A percentile compares a stretch with the other conserved stretches of the same genome.
phyloP scores from a whole-genome alignment of 2,797 vertebrate species.

The Dendrocincla tyrannina region DNA sequence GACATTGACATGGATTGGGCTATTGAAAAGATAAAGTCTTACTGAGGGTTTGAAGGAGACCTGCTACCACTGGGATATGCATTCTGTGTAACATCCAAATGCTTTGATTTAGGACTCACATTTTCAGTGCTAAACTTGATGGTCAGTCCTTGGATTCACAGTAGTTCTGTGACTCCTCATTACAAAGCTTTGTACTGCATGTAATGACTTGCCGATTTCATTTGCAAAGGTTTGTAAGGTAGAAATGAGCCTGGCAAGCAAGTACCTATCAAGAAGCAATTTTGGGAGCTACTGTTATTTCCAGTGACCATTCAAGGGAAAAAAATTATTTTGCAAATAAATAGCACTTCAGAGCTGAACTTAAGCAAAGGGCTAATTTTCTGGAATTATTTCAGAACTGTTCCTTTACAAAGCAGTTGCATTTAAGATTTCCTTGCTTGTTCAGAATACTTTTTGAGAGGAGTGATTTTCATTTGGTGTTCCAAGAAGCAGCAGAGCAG shows the following conservation, averaged over 20 bases:
- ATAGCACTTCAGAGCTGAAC: not conserved
- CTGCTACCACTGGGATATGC: slow-evolving; percentile 85
- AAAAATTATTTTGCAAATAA: not conserved
- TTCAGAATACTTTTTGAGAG: not conserved
- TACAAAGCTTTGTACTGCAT: not conserved
- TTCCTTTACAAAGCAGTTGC: not conserved
- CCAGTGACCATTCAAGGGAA: not conserved
- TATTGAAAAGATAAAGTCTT: slow-evolving; percentile 75
- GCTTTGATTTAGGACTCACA: not conserved
- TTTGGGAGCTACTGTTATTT: not conserved
- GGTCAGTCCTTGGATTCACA: not conserved
- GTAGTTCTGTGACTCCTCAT: not conserved
- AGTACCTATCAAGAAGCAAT: not conserved
- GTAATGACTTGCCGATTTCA: not conserved
- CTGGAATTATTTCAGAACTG: not conserved
- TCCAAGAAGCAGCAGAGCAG: not conserved
- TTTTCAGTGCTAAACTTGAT: not conserved
- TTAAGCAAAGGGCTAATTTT: not conserved
- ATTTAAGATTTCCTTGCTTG: not conserved
- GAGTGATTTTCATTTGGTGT: not conserved
- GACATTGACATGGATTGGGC: slow-evolving; percentile 74
- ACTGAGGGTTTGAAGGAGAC: slow-evolving; percentile 67
- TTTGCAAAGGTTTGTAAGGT: not conserved
- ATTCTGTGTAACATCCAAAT: slow-evolving; percentile 66
- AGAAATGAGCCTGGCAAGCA: not conserved